Percentiles rank a stretch among this genome's conserved stretches.
These are phyloP conservation scores for Torymus texanus DNA, from an alignment of 2,888 invertebrate genomes.

Conservation along the genomic window DNA sequence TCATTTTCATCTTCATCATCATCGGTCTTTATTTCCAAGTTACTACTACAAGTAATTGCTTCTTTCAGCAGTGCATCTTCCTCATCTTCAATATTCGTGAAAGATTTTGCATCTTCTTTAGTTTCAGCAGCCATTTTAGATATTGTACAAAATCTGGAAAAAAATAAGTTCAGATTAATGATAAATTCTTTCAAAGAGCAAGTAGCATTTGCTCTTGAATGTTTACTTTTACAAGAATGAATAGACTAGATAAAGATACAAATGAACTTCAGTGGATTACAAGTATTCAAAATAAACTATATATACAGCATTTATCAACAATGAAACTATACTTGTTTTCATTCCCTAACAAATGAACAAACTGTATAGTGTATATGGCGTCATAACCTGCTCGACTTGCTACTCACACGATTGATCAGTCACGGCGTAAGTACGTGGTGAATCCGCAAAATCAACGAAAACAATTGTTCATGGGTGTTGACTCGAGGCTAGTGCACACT, in stretches of 20 bases:
- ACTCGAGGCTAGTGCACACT: background rate
- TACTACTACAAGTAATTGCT: constrained; percentile 52
- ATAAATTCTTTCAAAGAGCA: no score
- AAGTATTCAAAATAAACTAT: background rate
- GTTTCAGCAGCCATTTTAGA: constrained; percentile 38
- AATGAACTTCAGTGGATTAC: no score
- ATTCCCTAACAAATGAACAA: constrained; percentile 1
- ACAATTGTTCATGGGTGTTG: background rate
- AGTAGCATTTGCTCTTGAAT: no score
- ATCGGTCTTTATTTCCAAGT: constrained; percentile 53
- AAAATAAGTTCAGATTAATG: background rate
- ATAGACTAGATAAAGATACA: no score
- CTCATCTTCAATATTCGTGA: constrained; percentile 51
- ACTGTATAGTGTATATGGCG: constrained; percentile 10
- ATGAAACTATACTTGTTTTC: background rate
- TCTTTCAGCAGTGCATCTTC: constrained; percentile 59
- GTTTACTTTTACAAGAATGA: no score
- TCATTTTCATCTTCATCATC: constrained; percentile 49
- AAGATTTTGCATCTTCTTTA: constrained; percentile 40
- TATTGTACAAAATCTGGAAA: constrained; percentile 5
- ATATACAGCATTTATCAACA: background rate
- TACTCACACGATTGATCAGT: constrained; percentile 29
- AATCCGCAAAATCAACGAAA: background rate
- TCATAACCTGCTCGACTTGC: constrained; percentile 33
- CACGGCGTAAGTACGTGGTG: background rate